Evolutionary conservation across 2,797 vertebrate genomes (phyloP).

Genomic region (Lacerta bilineata): DNA sequence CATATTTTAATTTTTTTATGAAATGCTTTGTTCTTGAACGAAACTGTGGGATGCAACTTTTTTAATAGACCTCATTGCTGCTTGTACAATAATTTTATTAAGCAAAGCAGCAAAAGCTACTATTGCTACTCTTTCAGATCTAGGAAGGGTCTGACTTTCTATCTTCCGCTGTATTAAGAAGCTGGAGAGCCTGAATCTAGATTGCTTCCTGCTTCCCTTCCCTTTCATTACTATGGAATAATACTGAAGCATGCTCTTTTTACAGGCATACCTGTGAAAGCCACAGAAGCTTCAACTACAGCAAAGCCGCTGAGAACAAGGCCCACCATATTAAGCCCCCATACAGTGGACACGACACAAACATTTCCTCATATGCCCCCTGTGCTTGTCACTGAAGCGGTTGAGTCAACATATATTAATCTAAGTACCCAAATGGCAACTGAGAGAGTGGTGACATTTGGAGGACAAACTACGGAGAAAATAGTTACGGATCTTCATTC

Average conservation of each 20-base stretch:
- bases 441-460: slow-evolving; percentile 45
- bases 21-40: not conserved
- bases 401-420: slow-evolving; percentile 12
- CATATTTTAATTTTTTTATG: not conserved
- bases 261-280: slow-evolving; percentile 78
- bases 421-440: slow-evolving; percentile 46
- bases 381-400: slow-evolving; percentile 52
- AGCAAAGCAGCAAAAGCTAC: not conserved
- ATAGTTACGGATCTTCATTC: slow-evolving; percentile 54
- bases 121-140: not conserved
- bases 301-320: slow-evolving; percentile 46
- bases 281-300: slow-evolving; percentile 64
- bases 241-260: slow-evolving; percentile 46
- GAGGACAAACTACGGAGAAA: slow-evolving; percentile 17
- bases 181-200: not conserved
- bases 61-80: not conserved
- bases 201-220: not conserved
- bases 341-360: not conserved
- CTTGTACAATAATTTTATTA: not conserved
- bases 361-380: slow-evolving; percentile 54
- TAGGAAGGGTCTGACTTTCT: not conserved
- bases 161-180: not conserved
- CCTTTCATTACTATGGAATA: slow-evolving; percentile 1
- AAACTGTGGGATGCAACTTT: not conserved
- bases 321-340: slow-evolving; percentile 50